phyloP scores from a whole-genome alignment of 2,797 vertebrate species.

The Parotocinclus haroldoi region DNA sequence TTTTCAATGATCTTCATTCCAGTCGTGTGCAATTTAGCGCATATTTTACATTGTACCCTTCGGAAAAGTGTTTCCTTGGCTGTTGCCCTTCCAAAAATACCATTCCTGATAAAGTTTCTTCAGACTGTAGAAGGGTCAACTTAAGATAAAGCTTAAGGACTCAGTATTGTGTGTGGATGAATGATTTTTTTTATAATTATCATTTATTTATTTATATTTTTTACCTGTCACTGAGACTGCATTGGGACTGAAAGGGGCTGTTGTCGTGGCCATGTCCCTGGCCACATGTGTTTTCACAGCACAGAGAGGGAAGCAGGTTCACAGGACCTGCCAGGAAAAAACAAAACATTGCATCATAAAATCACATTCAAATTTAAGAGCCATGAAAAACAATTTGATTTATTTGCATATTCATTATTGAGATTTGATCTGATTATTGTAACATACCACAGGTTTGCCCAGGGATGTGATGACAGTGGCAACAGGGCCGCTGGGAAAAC shows the following conservation, averaged over 20 bases:
- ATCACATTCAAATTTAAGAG: not conserved
- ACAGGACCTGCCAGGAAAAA: conserved; percentile 74
- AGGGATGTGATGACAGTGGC: conserved; percentile 77
- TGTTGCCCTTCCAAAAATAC: too few species aligned
- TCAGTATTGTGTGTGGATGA: too few species aligned
- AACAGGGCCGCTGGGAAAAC: conserved; percentile 74
- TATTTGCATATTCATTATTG: too few species aligned
- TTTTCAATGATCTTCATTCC: too few species aligned
- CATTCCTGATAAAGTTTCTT: too few species aligned
- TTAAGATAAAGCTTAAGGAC: too few species aligned
- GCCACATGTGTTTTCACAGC: conserved; percentile 82
- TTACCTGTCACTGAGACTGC: conserved; percentile 77
- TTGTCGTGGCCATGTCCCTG: conserved; percentile 65
- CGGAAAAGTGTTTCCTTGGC: too few species aligned
- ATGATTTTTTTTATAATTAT: too few species aligned
- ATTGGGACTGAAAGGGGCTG: conserved; percentile 75
- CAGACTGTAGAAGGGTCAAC: too few species aligned
- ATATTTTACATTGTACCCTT: too few species aligned
- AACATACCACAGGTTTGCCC: conserved; percentile 81
- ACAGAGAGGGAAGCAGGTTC: conserved; percentile 83
- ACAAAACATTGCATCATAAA: not conserved
- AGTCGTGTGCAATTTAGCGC: too few species aligned
- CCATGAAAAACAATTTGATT: not conserved
- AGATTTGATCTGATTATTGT: not conserved
- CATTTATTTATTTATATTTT: not conserved